These are phyloP conservation scores for Zoanthus sociatus DNA, from an alignment of 92 coral and sea anemone genomes.

Conservation along the genomic window DNA sequence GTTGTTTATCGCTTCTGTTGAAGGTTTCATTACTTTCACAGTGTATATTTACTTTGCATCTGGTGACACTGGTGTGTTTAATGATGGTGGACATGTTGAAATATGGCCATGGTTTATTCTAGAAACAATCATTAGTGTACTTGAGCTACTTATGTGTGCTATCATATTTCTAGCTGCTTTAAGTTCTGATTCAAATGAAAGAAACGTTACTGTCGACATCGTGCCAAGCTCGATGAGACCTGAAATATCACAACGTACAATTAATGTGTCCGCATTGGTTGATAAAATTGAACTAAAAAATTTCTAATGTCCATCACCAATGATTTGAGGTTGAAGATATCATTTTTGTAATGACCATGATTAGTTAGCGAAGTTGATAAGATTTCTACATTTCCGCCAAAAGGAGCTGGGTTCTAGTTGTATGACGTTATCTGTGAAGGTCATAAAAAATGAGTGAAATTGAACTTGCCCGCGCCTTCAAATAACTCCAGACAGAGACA, in stretches of 20 bases:
- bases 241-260: not conserved
- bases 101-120: constrained; percentile 67
- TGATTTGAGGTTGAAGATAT: not conserved
- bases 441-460: too few species aligned
- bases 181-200: constrained; percentile 17
- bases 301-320: not conserved
- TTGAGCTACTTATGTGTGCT: constrained; percentile 56
- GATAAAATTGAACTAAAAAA: not conserved
- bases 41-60: constrained; percentile 41
- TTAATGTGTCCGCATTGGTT: not conserved
- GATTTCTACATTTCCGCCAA: too few species aligned
- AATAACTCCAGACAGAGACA: too few species aligned
- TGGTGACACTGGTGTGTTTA: constrained; percentile 60
- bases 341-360: too few species aligned
- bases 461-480: too few species aligned
- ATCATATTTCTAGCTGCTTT: constrained; percentile 65
- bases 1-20: constrained; percentile 51
- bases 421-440: too few species aligned
- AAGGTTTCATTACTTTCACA: constrained; percentile 51
- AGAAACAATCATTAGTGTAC: constrained; percentile 34
- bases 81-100: not conserved
- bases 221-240: not conserved
- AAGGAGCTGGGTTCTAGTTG: too few species aligned
- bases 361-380: too few species aligned
- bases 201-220: not conserved